Evolutionary conservation across 2,888 invertebrate species (phyloP).

Genomic region (Hermaeophaga mercurialis): DNA sequence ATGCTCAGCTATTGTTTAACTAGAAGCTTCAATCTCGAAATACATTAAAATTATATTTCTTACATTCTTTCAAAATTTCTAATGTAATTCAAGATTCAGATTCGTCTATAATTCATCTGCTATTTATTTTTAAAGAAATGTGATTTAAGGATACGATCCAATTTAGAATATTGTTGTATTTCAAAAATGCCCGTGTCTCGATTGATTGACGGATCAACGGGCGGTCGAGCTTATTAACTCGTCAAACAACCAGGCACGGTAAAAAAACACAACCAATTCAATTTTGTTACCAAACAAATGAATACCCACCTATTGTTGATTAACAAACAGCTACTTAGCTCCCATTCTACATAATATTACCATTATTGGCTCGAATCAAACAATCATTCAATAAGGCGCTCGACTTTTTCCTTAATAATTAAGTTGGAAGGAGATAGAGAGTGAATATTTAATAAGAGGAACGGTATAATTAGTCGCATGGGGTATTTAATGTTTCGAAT

Average conservation of each 20-base stretch:
- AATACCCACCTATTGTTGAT: slow-evolving; percentile 52
- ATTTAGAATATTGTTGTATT: too few relatives aligned
- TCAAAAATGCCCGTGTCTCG: slow-evolving; percentile 37
- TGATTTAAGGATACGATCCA: too few relatives aligned
- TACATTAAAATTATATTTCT: too few relatives aligned
- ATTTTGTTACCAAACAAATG: slow-evolving; percentile 54
- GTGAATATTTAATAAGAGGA: too few relatives aligned
- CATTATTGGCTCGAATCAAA: slow-evolving; percentile 47
- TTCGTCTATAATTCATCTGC: too few relatives aligned
- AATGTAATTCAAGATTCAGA: too few relatives aligned
- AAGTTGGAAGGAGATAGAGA: too few relatives aligned
- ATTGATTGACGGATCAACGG: slow-evolving; percentile 58
- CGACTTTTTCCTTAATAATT: slow-evolving; percentile 7
- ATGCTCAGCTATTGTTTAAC: too few relatives aligned
- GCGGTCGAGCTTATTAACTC: slow-evolving; percentile 59
- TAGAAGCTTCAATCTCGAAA: too few relatives aligned
- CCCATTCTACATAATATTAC: slow-evolving; percentile 35
- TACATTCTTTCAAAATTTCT: too few relatives aligned
- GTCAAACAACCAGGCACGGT: slow-evolving; percentile 53
- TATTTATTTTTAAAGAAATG: too few relatives aligned
- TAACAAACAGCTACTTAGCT: slow-evolving; percentile 53
- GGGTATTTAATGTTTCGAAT: slow-evolving; percentile 8
- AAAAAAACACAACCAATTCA: slow-evolving; percentile 48
- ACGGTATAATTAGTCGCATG: slow-evolving; percentile 8
- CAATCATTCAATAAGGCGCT: slow-evolving; percentile 38